Percentiles rank a stretch among this genome's conserved stretches.
These are phyloP conservation scores for Tortricodes alternella DNA, from an alignment of 2,888 invertebrate genomes.

Conservation along the genomic window DNA sequence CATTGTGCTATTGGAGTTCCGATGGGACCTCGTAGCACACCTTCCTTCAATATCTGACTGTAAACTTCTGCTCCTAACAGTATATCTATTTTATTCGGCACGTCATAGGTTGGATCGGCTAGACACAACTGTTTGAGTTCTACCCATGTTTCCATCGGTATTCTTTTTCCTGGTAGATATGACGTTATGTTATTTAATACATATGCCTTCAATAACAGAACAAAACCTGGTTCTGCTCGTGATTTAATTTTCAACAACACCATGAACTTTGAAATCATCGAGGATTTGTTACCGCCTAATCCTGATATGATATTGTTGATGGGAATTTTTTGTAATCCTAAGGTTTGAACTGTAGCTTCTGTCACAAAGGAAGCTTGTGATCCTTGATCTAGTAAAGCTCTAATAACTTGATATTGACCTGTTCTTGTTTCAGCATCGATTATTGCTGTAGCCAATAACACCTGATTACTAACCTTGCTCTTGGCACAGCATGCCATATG, in stretches of 20 bases:
- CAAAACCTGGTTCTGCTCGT: neutral
- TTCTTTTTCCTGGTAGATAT: neutral
- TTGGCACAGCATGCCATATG: neutral
- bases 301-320: constrained; percentile 31
- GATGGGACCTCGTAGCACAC: constrained; percentile 25
- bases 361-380: constrained; percentile 42
- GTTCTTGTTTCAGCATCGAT: neutral
- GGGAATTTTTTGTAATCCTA: constrained; percentile 34
- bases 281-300: constrained; percentile 24
- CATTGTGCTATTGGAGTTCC: constrained; percentile 32
- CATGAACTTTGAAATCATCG: constrained; percentile 11
- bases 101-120: constrained; percentile 23
- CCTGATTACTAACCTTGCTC: neutral
- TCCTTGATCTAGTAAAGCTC: constrained; percentile 40
- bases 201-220: neutral
- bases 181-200: neutral
- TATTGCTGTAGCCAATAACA: neutral
- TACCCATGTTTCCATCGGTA: neutral
- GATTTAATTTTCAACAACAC: constrained; percentile 18
- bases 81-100: constrained; percentile 30
- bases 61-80: constrained; percentile 28
- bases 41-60: constrained; percentile 29
- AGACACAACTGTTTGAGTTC: neutral
- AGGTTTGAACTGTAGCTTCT: constrained; percentile 36
- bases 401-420: constrained; percentile 10